phyloP scores from a whole-genome alignment of 2,113 vertebrate species.

The Pteropus alecto region DNA sequence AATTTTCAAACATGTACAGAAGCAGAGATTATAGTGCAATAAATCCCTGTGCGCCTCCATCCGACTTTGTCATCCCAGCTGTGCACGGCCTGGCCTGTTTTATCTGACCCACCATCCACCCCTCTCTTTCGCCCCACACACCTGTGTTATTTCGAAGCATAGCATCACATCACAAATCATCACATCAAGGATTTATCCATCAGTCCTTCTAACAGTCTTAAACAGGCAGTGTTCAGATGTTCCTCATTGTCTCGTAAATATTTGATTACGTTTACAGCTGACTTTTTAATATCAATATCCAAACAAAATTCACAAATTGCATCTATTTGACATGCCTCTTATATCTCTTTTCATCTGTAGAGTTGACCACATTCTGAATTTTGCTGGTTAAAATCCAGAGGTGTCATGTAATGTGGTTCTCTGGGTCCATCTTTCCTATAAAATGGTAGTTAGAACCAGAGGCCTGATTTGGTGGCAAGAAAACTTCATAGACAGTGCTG shows the following conservation, averaged over 20 bases:
- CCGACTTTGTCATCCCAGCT: not conserved
- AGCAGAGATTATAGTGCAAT: not conserved
- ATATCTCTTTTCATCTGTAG: not conserved
- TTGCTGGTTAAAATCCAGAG: not conserved
- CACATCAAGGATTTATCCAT: not conserved
- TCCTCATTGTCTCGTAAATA: not conserved
- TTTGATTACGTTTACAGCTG: not conserved
- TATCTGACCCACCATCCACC: not conserved
- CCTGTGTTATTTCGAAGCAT: not conserved
- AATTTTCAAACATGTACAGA: not conserved
- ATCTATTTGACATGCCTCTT: not conserved
- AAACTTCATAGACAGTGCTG: too few relatives aligned
- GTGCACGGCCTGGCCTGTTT: accelerated
- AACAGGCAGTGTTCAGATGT: not conserved
- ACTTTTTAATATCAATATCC: not conserved
- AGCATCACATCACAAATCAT: not conserved
- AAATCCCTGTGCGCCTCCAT: not conserved
- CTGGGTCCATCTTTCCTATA: not conserved
- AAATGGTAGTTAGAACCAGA: not conserved
- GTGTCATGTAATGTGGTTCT: not conserved
- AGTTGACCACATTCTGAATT: not conserved
- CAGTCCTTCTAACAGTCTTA: not conserved
- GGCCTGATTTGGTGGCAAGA: not conserved
- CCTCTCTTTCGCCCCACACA: not conserved
- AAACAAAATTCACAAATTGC: not conserved